phyloP scores from a whole-genome alignment of 2,113 vertebrate species.

The Erythrolamprus reginae region DNA sequence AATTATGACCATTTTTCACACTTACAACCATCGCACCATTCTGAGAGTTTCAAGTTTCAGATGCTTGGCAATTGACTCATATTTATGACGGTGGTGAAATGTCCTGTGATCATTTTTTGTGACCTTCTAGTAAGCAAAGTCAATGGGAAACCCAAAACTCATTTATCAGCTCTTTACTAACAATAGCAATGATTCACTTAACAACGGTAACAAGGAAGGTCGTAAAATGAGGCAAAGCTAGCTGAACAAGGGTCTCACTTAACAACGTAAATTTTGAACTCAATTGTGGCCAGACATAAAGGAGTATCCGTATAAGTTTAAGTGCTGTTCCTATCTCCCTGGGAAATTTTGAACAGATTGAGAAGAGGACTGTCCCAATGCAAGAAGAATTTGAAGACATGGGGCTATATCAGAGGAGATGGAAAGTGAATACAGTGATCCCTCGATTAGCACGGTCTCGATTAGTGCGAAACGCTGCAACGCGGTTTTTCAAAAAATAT shows the following conservation, averaged over 20 bases:
- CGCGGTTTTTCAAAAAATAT: too few species aligned
- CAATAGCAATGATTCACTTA: neutral
- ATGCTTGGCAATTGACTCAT: neutral
- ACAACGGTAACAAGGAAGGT: neutral
- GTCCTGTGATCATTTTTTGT: neutral
- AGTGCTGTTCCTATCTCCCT: neutral
- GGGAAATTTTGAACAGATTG: neutral
- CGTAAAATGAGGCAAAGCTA: neutral
- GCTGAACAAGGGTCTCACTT: neutral
- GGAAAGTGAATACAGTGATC: too few species aligned
- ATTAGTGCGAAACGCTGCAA: too few species aligned
- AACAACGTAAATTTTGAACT: neutral
- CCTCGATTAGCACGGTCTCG: too few species aligned
- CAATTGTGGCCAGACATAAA: neutral
- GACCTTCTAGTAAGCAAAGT: neutral
- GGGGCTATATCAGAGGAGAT: neutral
- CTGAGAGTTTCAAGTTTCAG: neutral
- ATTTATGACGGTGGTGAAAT: neutral
- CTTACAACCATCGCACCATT: fast-evolving
- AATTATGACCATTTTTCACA: neutral
- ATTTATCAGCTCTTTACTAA: neutral
- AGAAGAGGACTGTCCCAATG: neutral
- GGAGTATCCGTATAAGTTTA: neutral
- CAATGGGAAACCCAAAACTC: neutral
- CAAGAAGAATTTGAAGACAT: neutral